Evolutionary conservation across 1,140 invertebrate species (phyloP).

Genomic region (Drosophila suzukii): DNA sequence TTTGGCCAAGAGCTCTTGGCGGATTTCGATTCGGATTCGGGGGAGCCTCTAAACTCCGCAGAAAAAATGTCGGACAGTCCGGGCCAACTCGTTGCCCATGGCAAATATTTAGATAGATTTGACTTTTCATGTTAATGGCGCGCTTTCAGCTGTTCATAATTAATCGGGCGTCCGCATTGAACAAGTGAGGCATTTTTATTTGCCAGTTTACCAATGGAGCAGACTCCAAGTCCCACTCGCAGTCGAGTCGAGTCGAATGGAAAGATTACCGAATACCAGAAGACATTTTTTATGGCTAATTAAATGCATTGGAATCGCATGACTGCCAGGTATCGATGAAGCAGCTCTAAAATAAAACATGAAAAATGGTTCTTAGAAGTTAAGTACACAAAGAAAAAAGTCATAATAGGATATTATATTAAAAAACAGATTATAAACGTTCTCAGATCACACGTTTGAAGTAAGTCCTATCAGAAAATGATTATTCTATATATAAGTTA

Average conservation of each 20-base stretch:
- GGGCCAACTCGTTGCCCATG: conserved; percentile 55
- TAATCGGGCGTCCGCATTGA: conserved; percentile 75
- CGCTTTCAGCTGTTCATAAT: conserved; percentile 82
- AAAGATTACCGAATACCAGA: conserved; percentile 64
- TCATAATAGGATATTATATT: neutral
- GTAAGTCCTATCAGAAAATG: no score
- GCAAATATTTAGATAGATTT: conserved; percentile 83
- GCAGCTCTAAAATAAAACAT: neutral
- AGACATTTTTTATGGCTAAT: conserved; percentile 76
- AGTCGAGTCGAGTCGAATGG: conserved; percentile 2
- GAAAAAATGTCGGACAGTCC: conserved; percentile 42
- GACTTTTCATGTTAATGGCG: conserved; percentile 83
- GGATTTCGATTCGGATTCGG: conserved; percentile 11
- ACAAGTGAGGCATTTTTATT: conserved; percentile 81
- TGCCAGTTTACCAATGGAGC: conserved; percentile 41
- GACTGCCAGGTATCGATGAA: conserved; percentile 50
- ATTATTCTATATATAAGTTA: no score
- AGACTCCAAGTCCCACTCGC: neutral
- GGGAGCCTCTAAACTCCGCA: conserved; percentile 24
- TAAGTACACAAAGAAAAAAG: neutral
- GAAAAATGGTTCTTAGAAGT: conserved; percentile 1
- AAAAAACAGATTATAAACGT: no score
- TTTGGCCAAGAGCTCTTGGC: conserved; percentile 66
- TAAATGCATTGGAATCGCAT: conserved; percentile 66
- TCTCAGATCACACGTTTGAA: no score